A percentile compares a stretch with the other conserved stretches of the same genome.
Evolutionary conservation across 2,888 invertebrate species (phyloP).

Genomic region (Spilarctia lutea): DNA sequence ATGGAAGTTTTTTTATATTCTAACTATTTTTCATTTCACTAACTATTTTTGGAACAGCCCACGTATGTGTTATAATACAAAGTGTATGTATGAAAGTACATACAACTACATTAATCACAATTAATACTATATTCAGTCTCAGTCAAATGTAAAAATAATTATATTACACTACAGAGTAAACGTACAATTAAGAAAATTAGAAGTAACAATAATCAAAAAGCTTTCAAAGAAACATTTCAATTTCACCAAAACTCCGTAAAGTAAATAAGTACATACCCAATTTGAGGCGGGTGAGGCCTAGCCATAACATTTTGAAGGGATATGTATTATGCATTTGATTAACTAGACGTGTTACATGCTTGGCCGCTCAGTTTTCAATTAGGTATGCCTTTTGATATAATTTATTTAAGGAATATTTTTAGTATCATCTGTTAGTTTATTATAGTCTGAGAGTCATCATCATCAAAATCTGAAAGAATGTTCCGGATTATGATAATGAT

Average conservation of each 20-base stretch:
- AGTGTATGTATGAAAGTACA: too few species aligned
- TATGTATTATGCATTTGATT: slow-evolving; percentile 5
- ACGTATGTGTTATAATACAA: too few species aligned
- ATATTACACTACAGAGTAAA: too few species aligned
- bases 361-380: not conserved
- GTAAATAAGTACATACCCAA: not conserved
- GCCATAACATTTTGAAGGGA: not conserved
- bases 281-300: not conserved
- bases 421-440: not conserved
- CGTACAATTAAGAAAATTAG: too few species aligned
- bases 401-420: not conserved
- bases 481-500: too few species aligned
- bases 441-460: not conserved
- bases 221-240: not conserved
- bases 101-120: too few species aligned
- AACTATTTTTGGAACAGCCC: too few species aligned
- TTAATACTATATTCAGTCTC: too few species aligned
- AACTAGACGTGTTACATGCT: not conserved
- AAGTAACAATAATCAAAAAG: not conserved
- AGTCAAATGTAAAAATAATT: too few species aligned
- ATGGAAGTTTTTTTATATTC: too few species aligned
- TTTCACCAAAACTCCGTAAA: not conserved
- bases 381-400: slow-evolving; percentile 11
- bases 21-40: too few species aligned
- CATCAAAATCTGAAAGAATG: too few species aligned